Evolutionary conservation across 2,888 invertebrate species (phyloP).

Genomic region (Caenorhabditis sinica): DNA sequence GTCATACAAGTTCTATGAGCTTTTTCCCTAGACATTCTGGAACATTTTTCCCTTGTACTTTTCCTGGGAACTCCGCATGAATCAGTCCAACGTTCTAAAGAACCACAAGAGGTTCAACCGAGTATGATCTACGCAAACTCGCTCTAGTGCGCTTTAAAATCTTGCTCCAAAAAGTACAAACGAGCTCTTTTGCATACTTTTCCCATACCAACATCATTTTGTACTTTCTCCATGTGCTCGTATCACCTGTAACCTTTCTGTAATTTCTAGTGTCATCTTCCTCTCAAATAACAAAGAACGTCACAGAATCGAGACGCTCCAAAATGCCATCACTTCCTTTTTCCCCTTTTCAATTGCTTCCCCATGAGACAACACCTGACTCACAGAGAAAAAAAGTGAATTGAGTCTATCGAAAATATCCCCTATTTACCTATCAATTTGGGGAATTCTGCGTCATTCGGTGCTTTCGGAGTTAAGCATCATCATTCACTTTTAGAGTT

Average conservation of each 20-base stretch:
- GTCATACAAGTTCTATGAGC: too few relatives aligned
- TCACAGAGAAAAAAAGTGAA: not conserved
- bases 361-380: slow-evolving; percentile 22
- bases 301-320: slow-evolving; percentile 25
- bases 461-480: not conserved
- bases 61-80: too few relatives aligned
- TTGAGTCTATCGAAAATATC: not conserved
- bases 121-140: too few relatives aligned
- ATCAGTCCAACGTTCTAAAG: too few relatives aligned
- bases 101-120: too few relatives aligned
- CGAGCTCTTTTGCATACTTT: not conserved
- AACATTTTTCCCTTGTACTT: too few relatives aligned
- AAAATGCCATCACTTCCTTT: slow-evolving; percentile 18
- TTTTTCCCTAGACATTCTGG: too few relatives aligned
- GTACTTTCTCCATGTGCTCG: not conserved
- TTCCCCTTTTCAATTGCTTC: not conserved
- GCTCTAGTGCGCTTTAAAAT: too few relatives aligned
- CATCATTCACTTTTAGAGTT: slow-evolving; percentile 4
- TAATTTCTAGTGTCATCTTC: not conserved
- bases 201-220: slow-evolving; percentile 4
- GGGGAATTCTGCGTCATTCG: slow-evolving; percentile 2
- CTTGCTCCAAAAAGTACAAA: too few relatives aligned
- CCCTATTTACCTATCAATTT: slow-evolving; percentile 7
- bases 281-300: slow-evolving; percentile 6
- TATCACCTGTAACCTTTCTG: not conserved